Base-by-base conservation (phyloP, 1,140 invertebrate genomes). In the Hylaeus anthracinus region DNA sequence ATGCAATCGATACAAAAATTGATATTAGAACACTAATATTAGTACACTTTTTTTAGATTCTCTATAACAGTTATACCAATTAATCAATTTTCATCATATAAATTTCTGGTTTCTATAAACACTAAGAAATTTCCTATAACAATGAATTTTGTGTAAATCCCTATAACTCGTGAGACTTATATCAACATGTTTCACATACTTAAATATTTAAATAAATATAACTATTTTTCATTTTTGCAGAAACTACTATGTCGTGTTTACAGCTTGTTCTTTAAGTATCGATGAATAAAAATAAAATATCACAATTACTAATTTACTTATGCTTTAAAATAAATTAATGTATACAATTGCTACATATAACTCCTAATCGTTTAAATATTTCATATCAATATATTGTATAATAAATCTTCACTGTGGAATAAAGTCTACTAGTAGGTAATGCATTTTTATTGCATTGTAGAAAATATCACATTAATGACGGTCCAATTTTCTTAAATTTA, bases 361-460 rank as follows among this genome's bases (percentile, higher is more conserved):
- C 61, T 45, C 65, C 39, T 55, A 69, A 39, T 39, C 70, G 0
- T 45, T 48, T 75, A 55, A 15, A 45, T 75, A 37, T 9, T 53
- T 64, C 43, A 37, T 67, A 67, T 1, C 14, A 80, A 73, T 26
- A 43, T 8, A 43, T 53, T n/a, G 55, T 15, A 55, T 26, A 55
- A 63, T 61, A 26, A 37, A 37, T n/a, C 26, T 67, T 67, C 26
- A 5, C n/a, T 43, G 66, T 60, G 58, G 63, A 66, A 53, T 53
- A 67, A 74, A 65, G 10, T 74, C 51, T 55, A 66, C 6, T 67
- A 67, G 8, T 8, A 75, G 51, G 51, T 15, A 56, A 75, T 75
- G 41, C 63, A 75, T 56, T 45, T 66, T 55, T 14, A 55, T 8
- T 67, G 53, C n/a, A 56, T 37, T 55, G 41, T 48, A 43, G 51